Conservation (phyloP, 1,140 invertebrate genomes). For the Chironomus striatipennis region DNA sequence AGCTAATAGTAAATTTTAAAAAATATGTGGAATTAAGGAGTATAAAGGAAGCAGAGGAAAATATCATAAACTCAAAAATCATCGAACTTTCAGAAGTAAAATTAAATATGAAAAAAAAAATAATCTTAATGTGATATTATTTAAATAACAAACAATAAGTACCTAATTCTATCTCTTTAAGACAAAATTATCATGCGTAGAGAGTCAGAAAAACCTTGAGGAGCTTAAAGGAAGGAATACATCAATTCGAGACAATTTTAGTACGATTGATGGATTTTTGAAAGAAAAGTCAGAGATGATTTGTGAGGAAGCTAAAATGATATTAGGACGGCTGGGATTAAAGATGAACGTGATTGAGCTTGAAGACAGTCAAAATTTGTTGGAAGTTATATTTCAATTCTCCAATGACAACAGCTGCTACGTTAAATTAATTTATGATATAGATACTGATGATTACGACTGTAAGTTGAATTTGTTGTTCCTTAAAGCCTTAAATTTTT, state of each 20-base stretch:
- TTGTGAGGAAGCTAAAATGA: not conserved
- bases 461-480: not conserved
- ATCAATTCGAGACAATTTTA: not conserved
- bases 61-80: too few relatives aligned
- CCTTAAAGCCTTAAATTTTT: not conserved
- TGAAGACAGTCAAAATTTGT: not conserved
- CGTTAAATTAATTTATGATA: not conserved
- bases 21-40: too few relatives aligned
- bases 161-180: too few relatives aligned
- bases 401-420: not conserved
- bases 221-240: not conserved
- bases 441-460: not conserved
- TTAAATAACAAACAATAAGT: too few relatives aligned
- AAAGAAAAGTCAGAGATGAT: not conserved
- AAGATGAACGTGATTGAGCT: not conserved
- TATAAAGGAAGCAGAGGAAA: too few relatives aligned
- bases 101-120: too few relatives aligned
- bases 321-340: not conserved
- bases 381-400: not conserved
- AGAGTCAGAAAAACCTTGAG: not conserved
- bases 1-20: too few relatives aligned
- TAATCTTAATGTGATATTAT: too few relatives aligned
- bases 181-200: too few relatives aligned
- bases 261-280: not conserved
- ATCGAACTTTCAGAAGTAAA: too few relatives aligned